Evolutionary conservation across 2,797 vertebrate species (phyloP).

Genomic region (Gallinago stenura): DNA sequence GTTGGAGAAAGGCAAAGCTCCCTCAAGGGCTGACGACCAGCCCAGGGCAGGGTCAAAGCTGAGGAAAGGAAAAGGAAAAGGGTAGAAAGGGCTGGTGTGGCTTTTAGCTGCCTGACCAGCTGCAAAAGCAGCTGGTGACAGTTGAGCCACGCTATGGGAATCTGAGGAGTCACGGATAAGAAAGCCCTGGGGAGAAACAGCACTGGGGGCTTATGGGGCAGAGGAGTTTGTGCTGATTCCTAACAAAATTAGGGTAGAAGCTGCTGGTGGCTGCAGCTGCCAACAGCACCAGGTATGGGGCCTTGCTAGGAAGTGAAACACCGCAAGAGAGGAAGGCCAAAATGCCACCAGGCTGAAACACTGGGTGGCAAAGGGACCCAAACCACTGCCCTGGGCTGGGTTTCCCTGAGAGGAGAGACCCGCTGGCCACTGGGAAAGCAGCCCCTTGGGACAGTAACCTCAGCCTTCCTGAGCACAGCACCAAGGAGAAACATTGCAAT

Average conservation of each 20-base stretch:
- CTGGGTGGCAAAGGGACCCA: neutral
- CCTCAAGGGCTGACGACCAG: neutral
- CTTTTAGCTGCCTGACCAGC: neutral
- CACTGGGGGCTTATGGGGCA: neutral
- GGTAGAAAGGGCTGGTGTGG: neutral
- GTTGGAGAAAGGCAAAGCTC: neutral
- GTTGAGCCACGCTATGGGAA: neutral
- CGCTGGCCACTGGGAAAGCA: accelerated
- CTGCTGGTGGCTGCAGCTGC: neutral
- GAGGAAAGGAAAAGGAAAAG: neutral
- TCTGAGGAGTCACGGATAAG: neutral
- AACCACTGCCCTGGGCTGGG: neutral
- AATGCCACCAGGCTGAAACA: neutral
- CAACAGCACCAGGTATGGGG: accelerated
- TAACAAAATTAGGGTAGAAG: neutral
- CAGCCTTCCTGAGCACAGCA: neutral
- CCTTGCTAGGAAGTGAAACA: neutral
- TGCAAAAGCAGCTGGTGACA: neutral
- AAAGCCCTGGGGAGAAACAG: neutral
- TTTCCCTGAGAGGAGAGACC: neutral
- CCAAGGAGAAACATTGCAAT: neutral
- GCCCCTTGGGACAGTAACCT: neutral
- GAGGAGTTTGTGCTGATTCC: neutral
- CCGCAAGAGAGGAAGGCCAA: neutral
- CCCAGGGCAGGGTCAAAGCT: neutral